phyloP scores from a whole-genome alignment of 2,888 invertebrate genomes.

The Andricus curvator region DNA sequence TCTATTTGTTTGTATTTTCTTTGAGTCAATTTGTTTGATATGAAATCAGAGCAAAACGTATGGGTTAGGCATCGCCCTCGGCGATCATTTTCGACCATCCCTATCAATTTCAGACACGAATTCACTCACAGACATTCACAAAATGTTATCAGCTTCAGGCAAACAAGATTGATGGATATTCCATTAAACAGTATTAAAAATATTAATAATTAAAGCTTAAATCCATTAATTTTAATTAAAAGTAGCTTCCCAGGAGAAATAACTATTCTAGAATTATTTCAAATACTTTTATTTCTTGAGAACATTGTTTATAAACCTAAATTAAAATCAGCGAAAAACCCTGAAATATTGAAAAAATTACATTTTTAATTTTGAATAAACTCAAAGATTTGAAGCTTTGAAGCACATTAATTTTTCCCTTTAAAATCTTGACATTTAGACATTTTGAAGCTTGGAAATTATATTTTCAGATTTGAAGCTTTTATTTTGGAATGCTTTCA shows the following conservation, averaged over 20 bases:
- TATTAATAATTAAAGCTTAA: background rate
- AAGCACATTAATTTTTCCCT: no score
- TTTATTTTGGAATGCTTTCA: no score
- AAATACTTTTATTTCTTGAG: no score
- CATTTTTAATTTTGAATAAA: no score
- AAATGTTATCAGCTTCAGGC: background rate
- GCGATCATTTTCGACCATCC: slow-evolving; percentile 15
- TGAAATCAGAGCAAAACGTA: background rate
- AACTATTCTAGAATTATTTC: background rate
- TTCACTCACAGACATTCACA: background rate
- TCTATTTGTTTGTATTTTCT: background rate
- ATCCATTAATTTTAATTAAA: background rate
- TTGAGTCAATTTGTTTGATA: slow-evolving; percentile 2
- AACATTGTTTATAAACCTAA: no score
- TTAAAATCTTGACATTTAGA: no score
- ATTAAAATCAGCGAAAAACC: no score
- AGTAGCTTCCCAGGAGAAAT: background rate
- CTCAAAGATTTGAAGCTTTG: no score
- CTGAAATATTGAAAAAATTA: no score
- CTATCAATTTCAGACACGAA: slow-evolving; percentile 20
- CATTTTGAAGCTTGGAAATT: no score
- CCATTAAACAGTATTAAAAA: background rate
- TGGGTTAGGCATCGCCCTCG: background rate
- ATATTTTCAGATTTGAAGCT: no score
- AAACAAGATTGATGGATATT: background rate